Conservation (phyloP, 1,140 invertebrate genomes). For the Drosophila chauvacae region DNA sequence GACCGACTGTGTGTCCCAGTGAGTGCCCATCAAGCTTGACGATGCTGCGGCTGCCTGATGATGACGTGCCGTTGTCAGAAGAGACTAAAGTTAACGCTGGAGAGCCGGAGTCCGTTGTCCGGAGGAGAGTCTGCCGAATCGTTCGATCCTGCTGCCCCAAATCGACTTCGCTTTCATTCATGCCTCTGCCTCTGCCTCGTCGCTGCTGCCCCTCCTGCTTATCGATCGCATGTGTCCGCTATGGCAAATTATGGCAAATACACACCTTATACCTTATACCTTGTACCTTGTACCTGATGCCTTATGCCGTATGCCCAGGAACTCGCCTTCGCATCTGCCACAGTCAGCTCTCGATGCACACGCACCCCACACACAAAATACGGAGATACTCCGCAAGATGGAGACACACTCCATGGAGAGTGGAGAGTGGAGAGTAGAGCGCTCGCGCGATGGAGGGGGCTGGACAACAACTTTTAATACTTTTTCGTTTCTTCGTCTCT, state of each 20-base stretch:
- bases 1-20: conserved; percentile 39
- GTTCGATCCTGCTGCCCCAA: conserved; percentile 37
- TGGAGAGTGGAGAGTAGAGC: background rate
- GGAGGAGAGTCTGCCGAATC: conserved; percentile 4
- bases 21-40: conserved; percentile 68
- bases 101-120: conserved; percentile 48
- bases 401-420: conserved; percentile 40
- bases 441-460: conserved; percentile 9
- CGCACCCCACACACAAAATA: conserved; percentile 43
- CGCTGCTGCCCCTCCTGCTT: conserved; percentile 23
- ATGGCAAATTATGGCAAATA: conserved; percentile 84
- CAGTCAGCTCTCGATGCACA: conserved; percentile 46
- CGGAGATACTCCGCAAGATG: conserved; percentile 16
- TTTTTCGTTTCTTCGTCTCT: conserved; percentile 62
- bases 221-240: conserved; percentile 60
- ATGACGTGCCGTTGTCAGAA: conserved; percentile 75
- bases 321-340: conserved; percentile 31
- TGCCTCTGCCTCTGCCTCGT: background rate
- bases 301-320: conserved; percentile 5
- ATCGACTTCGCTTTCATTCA: conserved; percentile 75
- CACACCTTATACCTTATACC: conserved; percentile 68
- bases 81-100: conserved; percentile 43
- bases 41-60: conserved; percentile 58
- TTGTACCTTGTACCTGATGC: background rate
- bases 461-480: conserved; percentile 52